phyloP scores from a whole-genome alignment of 2,113 vertebrate genomes.

The Turdus rufiventris region DNA sequence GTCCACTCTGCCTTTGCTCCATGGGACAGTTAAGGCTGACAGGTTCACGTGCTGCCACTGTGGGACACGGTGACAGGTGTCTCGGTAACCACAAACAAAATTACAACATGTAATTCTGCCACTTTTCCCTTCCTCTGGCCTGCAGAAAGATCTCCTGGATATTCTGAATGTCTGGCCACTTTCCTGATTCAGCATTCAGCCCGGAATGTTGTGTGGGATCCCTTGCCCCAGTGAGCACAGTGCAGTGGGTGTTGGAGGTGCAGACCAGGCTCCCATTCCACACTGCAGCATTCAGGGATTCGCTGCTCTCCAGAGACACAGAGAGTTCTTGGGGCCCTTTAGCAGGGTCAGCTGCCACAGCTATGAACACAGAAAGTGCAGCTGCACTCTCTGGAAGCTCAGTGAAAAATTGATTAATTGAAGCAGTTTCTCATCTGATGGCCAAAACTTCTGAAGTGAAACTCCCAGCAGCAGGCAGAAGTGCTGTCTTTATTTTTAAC shows the following conservation, averaged over 20 bases:
- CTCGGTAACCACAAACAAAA: not conserved
- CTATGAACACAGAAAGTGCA: not conserved
- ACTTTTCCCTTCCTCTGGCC: not conserved
- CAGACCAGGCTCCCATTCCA: not conserved
- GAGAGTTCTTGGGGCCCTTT: not conserved
- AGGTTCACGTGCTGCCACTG: not conserved
- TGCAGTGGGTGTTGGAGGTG: not conserved
- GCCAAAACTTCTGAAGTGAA: not conserved
- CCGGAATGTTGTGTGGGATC: not conserved
- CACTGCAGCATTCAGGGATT: not conserved
- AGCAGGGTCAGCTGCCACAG: not conserved
- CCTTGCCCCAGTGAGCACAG: not conserved
- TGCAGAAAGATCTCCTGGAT: not conserved
- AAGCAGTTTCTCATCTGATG: not conserved
- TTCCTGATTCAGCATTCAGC: not conserved
- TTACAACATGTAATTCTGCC: not conserved
- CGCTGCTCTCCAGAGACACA: not conserved
- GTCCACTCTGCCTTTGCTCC: not conserved
- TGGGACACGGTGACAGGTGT: not conserved
- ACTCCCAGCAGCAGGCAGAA: not conserved
- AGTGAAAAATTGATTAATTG: not conserved
- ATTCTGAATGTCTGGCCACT: not conserved
- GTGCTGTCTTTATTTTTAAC: not conserved
- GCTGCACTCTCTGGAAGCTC: not conserved
- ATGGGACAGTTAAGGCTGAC: not conserved